Evolutionary conservation across 2,888 invertebrate species (phyloP).

Genomic region (Mystacides longicornis): DNA sequence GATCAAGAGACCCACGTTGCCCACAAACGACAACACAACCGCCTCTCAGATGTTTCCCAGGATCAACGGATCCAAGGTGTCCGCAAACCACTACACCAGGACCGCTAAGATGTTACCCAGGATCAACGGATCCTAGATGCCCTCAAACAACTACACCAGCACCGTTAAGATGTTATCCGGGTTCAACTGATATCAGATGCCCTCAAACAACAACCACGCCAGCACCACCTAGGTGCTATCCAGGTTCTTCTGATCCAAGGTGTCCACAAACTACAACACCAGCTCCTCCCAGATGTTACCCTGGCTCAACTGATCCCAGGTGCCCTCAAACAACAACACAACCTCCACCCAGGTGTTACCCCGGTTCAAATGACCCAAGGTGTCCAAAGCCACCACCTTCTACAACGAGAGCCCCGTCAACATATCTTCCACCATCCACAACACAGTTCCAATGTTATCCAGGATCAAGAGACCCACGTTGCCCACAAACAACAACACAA

Average conservation of each 20-base stretch:
- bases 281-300: slow-evolving; percentile 28
- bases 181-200: slow-evolving; percentile 32
- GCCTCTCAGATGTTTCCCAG: slow-evolving; percentile 31
- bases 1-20: slow-evolving; percentile 31
- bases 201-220: slow-evolving; percentile 26
- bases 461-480: slow-evolving; percentile 30
- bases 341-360: slow-evolving; percentile 29
- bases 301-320: slow-evolving; percentile 32
- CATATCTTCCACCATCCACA: slow-evolving; percentile 27
- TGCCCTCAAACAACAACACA: slow-evolving; percentile 31
- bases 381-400: slow-evolving; percentile 29
- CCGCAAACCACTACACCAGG: slow-evolving; percentile 28
- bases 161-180: slow-evolving; percentile 30
- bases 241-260: slow-evolving; percentile 29
- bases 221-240: slow-evolving; percentile 30
- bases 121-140: slow-evolving; percentile 30
- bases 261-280: slow-evolving; percentile 29
- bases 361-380: slow-evolving; percentile 33
- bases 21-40: slow-evolving; percentile 27
- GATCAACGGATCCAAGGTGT: slow-evolving; percentile 31
- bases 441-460: slow-evolving; percentile 29
- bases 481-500: slow-evolving; percentile 29
- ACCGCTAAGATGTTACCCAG: slow-evolving; percentile 30
- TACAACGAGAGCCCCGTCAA: slow-evolving; percentile 25
- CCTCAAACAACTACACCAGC: slow-evolving; percentile 27